Conservation (phyloP, 2,888 invertebrate species). For the Colletes collaris region DNA sequence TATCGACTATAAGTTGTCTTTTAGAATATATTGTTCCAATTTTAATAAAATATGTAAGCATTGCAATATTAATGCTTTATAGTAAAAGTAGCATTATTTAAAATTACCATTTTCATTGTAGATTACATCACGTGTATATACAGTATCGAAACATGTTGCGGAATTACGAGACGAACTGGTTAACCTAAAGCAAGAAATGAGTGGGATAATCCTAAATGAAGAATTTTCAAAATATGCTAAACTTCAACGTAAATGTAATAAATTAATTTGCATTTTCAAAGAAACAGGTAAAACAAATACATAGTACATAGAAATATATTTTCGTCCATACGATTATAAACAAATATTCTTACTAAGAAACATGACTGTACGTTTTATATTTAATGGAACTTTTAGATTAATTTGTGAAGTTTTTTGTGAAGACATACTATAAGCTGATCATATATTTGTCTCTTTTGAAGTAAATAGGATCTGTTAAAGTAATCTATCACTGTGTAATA, state of each 20-base stretch:
- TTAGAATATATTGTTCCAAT: slow-evolving; percentile 72
- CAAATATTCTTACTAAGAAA: neutral
- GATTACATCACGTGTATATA: slow-evolving; percentile 68
- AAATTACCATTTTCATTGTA: slow-evolving; percentile 48
- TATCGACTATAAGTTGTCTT: slow-evolving; percentile 73
- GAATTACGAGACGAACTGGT: slow-evolving; percentile 70
- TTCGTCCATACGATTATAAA: neutral
- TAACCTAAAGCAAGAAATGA: slow-evolving; percentile 77
- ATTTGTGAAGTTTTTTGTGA: too few species aligned
- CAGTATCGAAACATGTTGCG: slow-evolving; percentile 64
- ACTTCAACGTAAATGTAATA: slow-evolving; percentile 79
- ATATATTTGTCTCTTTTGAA: neutral
- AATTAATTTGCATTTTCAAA: slow-evolving; percentile 75
- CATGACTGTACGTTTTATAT: too few species aligned
- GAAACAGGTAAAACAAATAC: slow-evolving; percentile 71
- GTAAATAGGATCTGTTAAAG: neutral
- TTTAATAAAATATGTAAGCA: slow-evolving; percentile 77
- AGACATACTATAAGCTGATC: too few species aligned
- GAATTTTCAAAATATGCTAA: slow-evolving; percentile 83
- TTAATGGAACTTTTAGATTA: too few species aligned
- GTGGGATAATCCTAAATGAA: slow-evolving; percentile 79
- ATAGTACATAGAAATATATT: neutral
- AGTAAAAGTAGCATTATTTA: neutral
- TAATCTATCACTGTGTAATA: neutral
- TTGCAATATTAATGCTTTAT: neutral